These are phyloP conservation scores for Spodoptera litura DNA, from an alignment of 1,140 invertebrate species.

Conservation along the genomic window DNA sequence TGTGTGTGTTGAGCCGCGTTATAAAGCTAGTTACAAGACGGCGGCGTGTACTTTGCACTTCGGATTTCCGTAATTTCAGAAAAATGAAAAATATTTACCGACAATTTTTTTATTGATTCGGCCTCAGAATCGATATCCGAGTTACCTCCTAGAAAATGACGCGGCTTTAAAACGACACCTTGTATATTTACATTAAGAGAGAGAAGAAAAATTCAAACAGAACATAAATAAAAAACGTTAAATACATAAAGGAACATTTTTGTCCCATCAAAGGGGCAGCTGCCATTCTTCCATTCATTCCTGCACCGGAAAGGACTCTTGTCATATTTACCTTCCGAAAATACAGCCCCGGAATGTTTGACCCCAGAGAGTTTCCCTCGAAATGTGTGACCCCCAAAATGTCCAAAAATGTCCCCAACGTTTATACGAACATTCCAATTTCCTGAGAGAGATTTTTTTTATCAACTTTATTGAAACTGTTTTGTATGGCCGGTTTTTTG, in stretches of 20 bases:
- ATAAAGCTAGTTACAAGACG: too few species aligned
- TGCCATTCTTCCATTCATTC: slow-evolving; percentile 6
- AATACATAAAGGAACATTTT: background rate
- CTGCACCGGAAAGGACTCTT: slow-evolving; percentile 11
- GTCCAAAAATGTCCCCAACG: background rate
- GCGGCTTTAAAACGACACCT: too few species aligned
- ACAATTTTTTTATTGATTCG: too few species aligned
- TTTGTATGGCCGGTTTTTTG: background rate
- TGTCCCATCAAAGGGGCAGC: background rate
- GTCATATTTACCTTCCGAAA: slow-evolving; percentile 31
- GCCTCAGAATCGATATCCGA: too few species aligned
- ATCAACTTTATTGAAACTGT: slow-evolving; percentile 29
- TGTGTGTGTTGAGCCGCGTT: too few species aligned
- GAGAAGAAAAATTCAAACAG: background rate
- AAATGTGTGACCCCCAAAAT: slow-evolving; percentile 15
- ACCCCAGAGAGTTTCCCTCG: background rate
- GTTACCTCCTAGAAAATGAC: too few species aligned
- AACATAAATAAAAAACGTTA: background rate
- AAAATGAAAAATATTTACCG: too few species aligned
- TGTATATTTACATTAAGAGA: background rate
- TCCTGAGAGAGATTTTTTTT: slow-evolving; percentile 34
- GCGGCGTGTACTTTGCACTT: too few species aligned
- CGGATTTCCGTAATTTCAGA: too few species aligned
- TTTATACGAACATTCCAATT: slow-evolving; percentile 44
- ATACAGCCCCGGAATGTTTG: slow-evolving; percentile 4